These are phyloP conservation scores for Bursaphelenchus okinawaensis DNA, from an alignment of 2,888 invertebrate species.

Conservation along the genomic window DNA sequence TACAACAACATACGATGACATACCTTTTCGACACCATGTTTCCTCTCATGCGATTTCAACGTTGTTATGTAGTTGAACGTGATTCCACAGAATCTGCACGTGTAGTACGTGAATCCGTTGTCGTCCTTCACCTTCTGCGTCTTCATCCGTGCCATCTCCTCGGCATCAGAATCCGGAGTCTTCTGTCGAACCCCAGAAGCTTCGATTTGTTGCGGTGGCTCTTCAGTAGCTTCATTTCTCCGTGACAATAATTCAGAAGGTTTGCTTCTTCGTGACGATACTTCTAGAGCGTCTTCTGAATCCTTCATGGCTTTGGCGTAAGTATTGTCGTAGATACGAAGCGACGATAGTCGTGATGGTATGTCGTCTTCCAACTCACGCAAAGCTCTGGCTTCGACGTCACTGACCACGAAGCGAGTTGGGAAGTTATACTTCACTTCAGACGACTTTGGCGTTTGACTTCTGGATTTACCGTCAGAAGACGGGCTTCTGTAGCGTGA, in stretches of 20 bases:
- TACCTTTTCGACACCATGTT: slow-evolving; percentile 52
- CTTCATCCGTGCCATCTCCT: neutral
- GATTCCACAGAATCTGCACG: slow-evolving; percentile 57
- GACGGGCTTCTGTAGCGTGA: neutral
- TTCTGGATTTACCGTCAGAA: neutral
- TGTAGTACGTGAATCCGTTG: slow-evolving; percentile 53
- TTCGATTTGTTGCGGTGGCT: neutral
- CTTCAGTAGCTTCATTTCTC: neutral
- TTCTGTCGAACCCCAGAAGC: no score
- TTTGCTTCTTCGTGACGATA: no score
- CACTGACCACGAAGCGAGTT: neutral
- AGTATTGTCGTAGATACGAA: no score
- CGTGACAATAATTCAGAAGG: no score
- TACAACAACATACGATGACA: neutral
- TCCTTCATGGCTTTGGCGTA: no score
- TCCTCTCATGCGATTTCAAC: slow-evolving; percentile 55
- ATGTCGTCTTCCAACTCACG: neutral
- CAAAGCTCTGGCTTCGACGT: neutral
- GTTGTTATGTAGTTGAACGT: slow-evolving; percentile 57
- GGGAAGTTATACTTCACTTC: neutral
- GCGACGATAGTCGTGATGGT: neutral
- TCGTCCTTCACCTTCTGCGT: slow-evolving; percentile 41
- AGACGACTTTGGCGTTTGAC: neutral
- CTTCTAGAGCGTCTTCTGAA: no score
- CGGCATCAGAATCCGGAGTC: neutral